A percentile compares a stretch with the other conserved stretches of the same genome.
Conservation (phyloP, 2,113 vertebrate species). For the Erinaceus europaeus region DNA sequence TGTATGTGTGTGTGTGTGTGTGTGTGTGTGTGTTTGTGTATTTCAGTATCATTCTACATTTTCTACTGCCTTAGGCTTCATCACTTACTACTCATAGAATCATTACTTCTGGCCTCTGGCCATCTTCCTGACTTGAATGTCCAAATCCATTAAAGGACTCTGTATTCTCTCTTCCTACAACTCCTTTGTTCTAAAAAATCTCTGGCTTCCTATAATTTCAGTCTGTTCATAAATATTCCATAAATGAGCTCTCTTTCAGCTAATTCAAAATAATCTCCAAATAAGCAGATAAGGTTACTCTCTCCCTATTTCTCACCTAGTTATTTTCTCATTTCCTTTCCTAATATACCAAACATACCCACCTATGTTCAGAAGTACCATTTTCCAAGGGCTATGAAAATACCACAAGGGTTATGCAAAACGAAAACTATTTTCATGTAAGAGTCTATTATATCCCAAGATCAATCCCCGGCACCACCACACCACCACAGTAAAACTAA, state of each 20-base stretch:
- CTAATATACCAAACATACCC: not conserved
- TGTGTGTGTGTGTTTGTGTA: no score
- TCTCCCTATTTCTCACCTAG: not conserved
- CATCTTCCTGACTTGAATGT: not conserved
- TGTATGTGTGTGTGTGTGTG: no score
- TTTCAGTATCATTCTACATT: not conserved
- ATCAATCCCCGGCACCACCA: no score
- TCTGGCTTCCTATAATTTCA: not conserved
- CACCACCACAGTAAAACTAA: no score
- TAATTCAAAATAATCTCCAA: not conserved
- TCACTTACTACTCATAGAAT: not conserved
- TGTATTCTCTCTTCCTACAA: not conserved
- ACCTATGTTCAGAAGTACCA: no score
- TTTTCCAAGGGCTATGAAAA: no score
- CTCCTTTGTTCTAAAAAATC: not conserved
- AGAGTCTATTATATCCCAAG: no score
- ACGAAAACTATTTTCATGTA: no score
- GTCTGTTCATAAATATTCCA: not conserved
- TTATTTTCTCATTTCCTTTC: not conserved
- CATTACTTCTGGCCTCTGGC: not conserved
- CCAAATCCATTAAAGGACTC: not conserved
- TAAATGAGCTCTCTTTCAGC: not conserved
- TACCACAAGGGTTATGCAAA: no score
- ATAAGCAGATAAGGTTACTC: not conserved
- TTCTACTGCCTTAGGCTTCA: not conserved